These are phyloP conservation scores for human (Homo sapiens) DNA, from an alignment of 2,113 vertebrate genomes.

Conservation along the genomic window DNA sequence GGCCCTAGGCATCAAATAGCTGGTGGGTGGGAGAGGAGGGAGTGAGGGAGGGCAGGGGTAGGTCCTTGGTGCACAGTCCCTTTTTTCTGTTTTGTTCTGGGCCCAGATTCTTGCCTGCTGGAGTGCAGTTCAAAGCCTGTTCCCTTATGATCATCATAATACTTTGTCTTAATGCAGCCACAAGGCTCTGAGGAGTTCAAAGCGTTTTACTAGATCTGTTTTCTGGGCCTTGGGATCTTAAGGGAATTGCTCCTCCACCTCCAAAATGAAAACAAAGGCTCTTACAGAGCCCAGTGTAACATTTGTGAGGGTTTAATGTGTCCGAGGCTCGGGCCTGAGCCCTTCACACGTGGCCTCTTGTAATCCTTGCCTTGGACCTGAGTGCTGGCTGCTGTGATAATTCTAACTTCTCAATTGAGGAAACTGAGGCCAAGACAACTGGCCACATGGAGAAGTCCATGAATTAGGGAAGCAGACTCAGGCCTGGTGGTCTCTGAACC, in stretches of 20 bases:
- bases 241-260: neutral
- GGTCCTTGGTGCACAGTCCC: neutral
- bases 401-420: neutral
- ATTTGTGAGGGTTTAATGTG: rapidly evolving
- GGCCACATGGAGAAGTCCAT: neutral
- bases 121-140: neutral
- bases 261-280: neutral
- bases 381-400: neutral
- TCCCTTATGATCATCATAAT: neutral
- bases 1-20: neutral
- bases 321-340: rapidly evolving
- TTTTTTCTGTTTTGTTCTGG: neutral
- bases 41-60: neutral
- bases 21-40: neutral
- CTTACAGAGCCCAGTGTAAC: neutral
- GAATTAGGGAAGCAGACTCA: neutral
- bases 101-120: neutral
- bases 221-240: neutral
- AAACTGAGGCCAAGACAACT: neutral
- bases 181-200: neutral
- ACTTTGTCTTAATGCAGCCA: neutral
- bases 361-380: too few species aligned
- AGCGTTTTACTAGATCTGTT: neutral
- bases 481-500: neutral
- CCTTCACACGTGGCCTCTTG: rapidly evolving